These are phyloP conservation scores for Penaeus chinensis DNA, from an alignment of 1,140 invertebrate genomes.

Conservation along the genomic window DNA sequence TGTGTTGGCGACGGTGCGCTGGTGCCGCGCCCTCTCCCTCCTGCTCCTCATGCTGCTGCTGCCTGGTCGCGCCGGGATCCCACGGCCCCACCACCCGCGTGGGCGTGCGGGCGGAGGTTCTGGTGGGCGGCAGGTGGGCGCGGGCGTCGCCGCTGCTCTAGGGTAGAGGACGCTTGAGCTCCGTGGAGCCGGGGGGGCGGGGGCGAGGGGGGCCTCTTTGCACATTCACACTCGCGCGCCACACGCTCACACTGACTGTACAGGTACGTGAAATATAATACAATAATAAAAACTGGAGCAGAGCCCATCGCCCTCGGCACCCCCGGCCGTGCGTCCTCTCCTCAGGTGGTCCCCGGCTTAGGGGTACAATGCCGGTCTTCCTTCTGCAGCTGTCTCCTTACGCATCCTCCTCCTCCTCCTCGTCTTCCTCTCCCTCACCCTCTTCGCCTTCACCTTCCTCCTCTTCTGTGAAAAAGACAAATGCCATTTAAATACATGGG, in stretches of 20 bases:
- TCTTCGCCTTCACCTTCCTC: slow-evolving; percentile 55
- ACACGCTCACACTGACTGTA: slow-evolving; percentile 59
- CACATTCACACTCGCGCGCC: slow-evolving; percentile 42
- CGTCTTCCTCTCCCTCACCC: slow-evolving; percentile 49
- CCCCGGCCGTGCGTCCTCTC: slow-evolving; percentile 49
- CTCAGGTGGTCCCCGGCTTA: slow-evolving; percentile 42
- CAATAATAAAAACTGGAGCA: slow-evolving; percentile 60
- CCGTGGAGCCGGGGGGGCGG: slow-evolving; percentile 24
- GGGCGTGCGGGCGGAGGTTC: slow-evolving; percentile 12
- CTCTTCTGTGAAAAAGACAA: slow-evolving; percentile 38
- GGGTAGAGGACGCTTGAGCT: slow-evolving; percentile 50
- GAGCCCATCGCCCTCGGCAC: slow-evolving; percentile 37
- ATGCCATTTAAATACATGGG: not conserved
- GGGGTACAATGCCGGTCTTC: slow-evolving; percentile 39
- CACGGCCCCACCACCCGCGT: slow-evolving; percentile 40
- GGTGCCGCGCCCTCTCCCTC: slow-evolving; percentile 29
- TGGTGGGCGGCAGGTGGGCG: slow-evolving; percentile 42
- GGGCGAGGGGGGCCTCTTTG: slow-evolving; percentile 19
- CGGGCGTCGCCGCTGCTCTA: slow-evolving; percentile 41
- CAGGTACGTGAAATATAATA: slow-evolving; percentile 62
- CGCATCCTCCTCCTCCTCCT: slow-evolving; percentile 52
- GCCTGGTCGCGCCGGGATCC: slow-evolving; percentile 45
- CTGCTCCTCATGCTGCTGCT: slow-evolving; percentile 41
- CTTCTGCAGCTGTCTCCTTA: slow-evolving; percentile 44
- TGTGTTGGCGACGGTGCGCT: slow-evolving; percentile 45